Conservation (phyloP, 2,797 vertebrate genomes). For the Etheostoma nigrum region DNA sequence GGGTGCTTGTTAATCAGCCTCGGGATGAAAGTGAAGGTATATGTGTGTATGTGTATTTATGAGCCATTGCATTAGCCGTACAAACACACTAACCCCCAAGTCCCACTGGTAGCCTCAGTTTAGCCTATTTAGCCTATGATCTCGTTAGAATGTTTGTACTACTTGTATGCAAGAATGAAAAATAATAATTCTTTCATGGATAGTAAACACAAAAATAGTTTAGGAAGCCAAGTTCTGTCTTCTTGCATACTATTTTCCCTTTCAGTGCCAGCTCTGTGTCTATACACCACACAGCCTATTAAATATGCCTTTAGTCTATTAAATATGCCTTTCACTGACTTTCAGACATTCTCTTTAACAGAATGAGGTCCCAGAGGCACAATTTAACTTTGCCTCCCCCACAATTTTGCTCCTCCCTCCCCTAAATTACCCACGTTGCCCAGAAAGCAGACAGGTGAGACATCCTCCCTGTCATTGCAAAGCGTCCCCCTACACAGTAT, state of each 20-base stretch:
- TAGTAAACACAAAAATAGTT: neutral
- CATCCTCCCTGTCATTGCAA: neutral
- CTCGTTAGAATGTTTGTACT: too few relatives aligned
- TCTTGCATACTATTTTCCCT: slow-evolving; percentile 20
- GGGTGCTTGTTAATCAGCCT: slow-evolving; percentile 59
- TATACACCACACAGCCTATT: slow-evolving; percentile 27
- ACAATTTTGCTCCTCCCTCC: slow-evolving; percentile 15
- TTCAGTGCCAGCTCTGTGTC: slow-evolving; percentile 29
- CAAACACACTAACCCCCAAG: slow-evolving; percentile 1
- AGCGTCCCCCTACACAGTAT: neutral
- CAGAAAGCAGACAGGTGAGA: slow-evolving; percentile 49
- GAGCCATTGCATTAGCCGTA: slow-evolving; percentile 13
- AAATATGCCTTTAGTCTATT: slow-evolving; percentile 63
- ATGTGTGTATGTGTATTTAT: slow-evolving; percentile 36
- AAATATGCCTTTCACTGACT: slow-evolving; percentile 64
- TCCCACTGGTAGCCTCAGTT: neutral
- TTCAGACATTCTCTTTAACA: slow-evolving; percentile 50
- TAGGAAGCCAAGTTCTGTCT: neutral
- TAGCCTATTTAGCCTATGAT: neutral
- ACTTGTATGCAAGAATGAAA: too few relatives aligned
- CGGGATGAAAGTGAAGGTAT: slow-evolving; percentile 28
- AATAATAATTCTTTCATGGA: too few relatives aligned
- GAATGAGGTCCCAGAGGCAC: slow-evolving; percentile 34
- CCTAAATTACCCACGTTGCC: slow-evolving; percentile 55
- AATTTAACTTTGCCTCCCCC: slow-evolving; percentile 45